A percentile compares a stretch with the other conserved stretches of the same genome.
These are phyloP conservation scores for Chromoteleia sp. DNA, from an alignment of 2,888 invertebrate species.

Conservation along the genomic window DNA sequence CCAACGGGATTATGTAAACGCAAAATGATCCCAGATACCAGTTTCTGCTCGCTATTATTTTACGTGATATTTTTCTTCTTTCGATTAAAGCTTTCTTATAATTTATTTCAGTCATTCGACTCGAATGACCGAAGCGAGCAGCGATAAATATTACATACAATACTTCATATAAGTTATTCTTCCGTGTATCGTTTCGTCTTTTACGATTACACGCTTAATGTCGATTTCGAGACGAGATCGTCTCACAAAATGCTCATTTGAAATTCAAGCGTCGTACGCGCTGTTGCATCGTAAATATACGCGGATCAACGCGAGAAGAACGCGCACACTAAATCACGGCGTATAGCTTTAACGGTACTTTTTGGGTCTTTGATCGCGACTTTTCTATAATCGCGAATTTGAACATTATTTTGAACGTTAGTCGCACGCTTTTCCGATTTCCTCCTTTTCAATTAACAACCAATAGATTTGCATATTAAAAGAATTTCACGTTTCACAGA, in stretches of 20 bases:
- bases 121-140: no score
- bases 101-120: slow-evolving; percentile 7
- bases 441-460: not conserved
- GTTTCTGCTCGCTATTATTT: not conserved
- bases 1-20: slow-evolving; percentile 22
- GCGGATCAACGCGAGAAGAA: slow-evolving; percentile 62
- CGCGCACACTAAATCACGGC: slow-evolving; percentile 71
- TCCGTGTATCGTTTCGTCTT: slow-evolving; percentile 25
- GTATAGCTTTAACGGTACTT: slow-evolving; percentile 61
- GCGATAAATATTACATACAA: slow-evolving; percentile 25
- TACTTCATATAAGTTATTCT: slow-evolving; percentile 1
- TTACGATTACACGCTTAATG: slow-evolving; percentile 38
- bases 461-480: no score
- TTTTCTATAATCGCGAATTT: slow-evolving; percentile 37
- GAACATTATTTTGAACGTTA: slow-evolving; percentile 11
- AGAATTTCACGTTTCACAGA: no score
- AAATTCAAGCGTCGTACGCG: slow-evolving; percentile 70
- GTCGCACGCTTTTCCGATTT: not conserved
- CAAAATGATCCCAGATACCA: not conserved
- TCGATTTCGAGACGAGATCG: slow-evolving; percentile 48
- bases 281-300: slow-evolving; percentile 66
- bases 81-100: not conserved
- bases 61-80: not conserved
- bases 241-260: slow-evolving; percentile 52
- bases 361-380: slow-evolving; percentile 38